phyloP scores from a whole-genome alignment of 2,113 vertebrate genomes.

The Phyllostomus hastatus region DNA sequence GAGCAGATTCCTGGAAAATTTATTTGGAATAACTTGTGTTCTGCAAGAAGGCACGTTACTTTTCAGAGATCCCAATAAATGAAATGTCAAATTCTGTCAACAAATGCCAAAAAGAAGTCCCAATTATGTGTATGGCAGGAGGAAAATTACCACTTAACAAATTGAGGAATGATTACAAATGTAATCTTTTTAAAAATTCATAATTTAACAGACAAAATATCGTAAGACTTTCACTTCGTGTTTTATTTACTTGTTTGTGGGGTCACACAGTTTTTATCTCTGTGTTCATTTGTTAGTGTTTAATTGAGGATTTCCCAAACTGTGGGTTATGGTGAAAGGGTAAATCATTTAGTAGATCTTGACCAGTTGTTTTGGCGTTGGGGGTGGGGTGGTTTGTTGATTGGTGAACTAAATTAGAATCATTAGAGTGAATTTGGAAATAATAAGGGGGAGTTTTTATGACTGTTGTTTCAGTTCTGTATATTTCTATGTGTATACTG shows the following conservation, averaged over 20 bases:
- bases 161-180: not conserved
- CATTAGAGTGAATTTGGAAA: not conserved
- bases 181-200: not conserved
- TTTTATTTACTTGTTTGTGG: not conserved
- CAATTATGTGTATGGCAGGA: not conserved
- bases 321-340: not conserved
- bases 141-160: not conserved
- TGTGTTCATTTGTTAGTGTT: constrained; percentile 2
- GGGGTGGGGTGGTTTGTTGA: not conserved
- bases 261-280: not conserved
- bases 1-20: not conserved
- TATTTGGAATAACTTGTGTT: not conserved
- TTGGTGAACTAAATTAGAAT: not conserved
- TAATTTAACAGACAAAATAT: not conserved
- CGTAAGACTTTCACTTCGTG: not conserved
- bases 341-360: not conserved
- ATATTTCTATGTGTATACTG: not conserved
- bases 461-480: not conserved
- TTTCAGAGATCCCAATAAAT: not conserved
- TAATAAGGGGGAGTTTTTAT: not conserved
- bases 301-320: not conserved
- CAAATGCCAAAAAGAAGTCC: not conserved
- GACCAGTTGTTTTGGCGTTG: not conserved
- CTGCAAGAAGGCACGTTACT: not conserved
- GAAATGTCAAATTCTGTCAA: constrained; percentile 28